phyloP scores from a whole-genome alignment of 2,797 vertebrate species.

The Furcifer pardalis region DNA sequence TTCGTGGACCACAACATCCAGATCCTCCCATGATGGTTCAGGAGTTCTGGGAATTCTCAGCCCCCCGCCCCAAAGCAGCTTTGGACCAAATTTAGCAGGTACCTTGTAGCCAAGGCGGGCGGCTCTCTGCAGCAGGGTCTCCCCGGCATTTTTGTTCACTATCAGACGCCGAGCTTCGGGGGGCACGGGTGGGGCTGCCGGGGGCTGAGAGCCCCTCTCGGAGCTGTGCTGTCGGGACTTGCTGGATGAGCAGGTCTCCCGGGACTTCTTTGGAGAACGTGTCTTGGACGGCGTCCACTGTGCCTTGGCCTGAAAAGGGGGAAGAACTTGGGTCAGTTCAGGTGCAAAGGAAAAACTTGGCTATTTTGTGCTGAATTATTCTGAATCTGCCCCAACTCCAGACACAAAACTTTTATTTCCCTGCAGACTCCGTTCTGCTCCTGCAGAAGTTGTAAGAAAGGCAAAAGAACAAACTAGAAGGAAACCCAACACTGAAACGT shows the following conservation, averaged over 20 bases:
- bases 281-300: conserved; percentile 78
- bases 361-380: background rate
- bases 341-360: fast-evolving
- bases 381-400: too few species aligned
- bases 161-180: conserved; percentile 94
- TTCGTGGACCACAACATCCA: too few species aligned
- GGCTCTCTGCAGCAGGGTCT: conserved; percentile 93
- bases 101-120: conserved; percentile 97
- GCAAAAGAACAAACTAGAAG: too few species aligned
- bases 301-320: conserved; percentile 80
- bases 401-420: too few species aligned
- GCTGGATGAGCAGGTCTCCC: conserved; percentile 72
- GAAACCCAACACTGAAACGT: too few species aligned
- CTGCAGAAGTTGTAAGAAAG: too few species aligned
- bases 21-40: too few species aligned
- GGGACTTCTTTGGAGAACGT: conserved; percentile 74
- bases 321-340: fast-evolving
- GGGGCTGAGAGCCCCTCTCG: conserved; percentile 67
- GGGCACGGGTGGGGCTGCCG: conserved; percentile 81
- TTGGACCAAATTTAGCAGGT: background rate
- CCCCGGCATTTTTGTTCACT: conserved; percentile 97
- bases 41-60: too few species aligned
- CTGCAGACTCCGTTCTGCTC: too few species aligned
- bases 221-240: conserved; percentile 76
- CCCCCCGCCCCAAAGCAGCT: fast-evolving